Conservation (phyloP, 2,888 invertebrate genomes). For the Zaprionus lineosus region DNA sequence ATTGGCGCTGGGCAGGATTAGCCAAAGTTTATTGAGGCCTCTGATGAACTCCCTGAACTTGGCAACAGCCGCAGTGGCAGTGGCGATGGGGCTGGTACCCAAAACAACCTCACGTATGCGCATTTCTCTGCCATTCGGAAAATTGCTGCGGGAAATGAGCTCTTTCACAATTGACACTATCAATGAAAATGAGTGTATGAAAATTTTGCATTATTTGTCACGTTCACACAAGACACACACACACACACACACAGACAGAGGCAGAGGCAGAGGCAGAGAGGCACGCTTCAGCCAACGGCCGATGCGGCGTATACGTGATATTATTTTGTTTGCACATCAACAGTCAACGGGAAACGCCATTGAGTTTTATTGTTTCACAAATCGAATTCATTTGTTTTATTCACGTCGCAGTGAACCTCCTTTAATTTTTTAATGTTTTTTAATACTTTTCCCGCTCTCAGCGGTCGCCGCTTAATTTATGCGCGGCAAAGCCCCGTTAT, state of each 20-base stretch:
- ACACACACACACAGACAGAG: no score
- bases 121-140: constrained; percentile 10
- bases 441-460: no score
- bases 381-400: constrained; percentile 76
- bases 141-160: constrained; percentile 50
- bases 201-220: constrained; percentile 67
- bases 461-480: constrained; percentile 59
- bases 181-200: constrained; percentile 33
- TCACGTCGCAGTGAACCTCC: constrained; percentile 18
- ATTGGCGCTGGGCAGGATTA: constrained; percentile 17
- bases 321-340: constrained; percentile 59
- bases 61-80: constrained; percentile 1
- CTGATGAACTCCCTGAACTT: constrained; percentile 7
- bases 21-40: constrained; percentile 10
- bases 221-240: constrained; percentile 60
- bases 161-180: constrained; percentile 32
- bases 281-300: constrained; percentile 24
- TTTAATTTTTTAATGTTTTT: constrained; percentile 3
- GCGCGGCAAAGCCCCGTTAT: no score
- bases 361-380: constrained; percentile 74
- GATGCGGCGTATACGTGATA: constrained; percentile 63
- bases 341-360: constrained; percentile 43
- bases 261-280: no score
- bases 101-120: constrained; percentile 22
- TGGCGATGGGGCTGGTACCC: background rate